A percentile compares a stretch with the other conserved stretches of the same genome.
Conservation (phyloP, 2,888 invertebrate genomes). For the Drosophila anceps region DNA sequence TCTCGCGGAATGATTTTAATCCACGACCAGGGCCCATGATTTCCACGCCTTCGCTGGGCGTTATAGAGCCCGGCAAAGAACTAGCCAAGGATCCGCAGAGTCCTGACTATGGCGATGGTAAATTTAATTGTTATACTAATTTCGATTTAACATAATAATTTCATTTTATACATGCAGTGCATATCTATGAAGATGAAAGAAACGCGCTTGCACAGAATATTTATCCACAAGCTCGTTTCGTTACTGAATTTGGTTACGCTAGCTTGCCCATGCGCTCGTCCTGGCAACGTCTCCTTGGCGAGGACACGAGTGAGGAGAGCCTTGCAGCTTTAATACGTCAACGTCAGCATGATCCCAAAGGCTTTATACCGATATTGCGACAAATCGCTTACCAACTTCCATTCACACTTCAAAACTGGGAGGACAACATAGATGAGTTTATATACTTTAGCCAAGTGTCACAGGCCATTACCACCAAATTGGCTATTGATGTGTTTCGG, state of each 20-base stretch:
- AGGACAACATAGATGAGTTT: conserved; percentile 88
- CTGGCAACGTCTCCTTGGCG: conserved; percentile 87
- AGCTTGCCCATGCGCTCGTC: conserved; percentile 93
- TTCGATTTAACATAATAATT: background rate
- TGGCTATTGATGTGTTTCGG: conserved; percentile 93
- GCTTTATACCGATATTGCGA: conserved; percentile 87
- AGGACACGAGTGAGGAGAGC: conserved; percentile 84
- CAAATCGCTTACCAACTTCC: conserved; percentile 88
- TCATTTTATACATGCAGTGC: conserved; percentile 86
- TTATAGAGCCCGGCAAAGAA: conserved; percentile 90
- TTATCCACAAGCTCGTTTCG: conserved; percentile 93
- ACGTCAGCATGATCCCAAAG: conserved; percentile 94
- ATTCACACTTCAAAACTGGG: conserved; percentile 86
- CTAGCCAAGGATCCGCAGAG: conserved; percentile 92
- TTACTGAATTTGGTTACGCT: conserved; percentile 98
- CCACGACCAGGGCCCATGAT: conserved; percentile 87
- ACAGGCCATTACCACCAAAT: conserved; percentile 95
- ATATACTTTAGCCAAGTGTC: conserved; percentile 94
- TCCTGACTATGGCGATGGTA: conserved; percentile 93
- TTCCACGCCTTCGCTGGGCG: conserved; percentile 96
- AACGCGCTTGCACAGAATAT: conserved; percentile 92
- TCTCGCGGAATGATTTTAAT: conserved; percentile 74
- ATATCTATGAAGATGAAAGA: conserved; percentile 93
- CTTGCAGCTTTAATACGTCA: conserved; percentile 89
- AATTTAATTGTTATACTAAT: conserved; percentile 24